Conservation (phyloP, 2,888 invertebrate species). For the Fabriciana adippe region DNA sequence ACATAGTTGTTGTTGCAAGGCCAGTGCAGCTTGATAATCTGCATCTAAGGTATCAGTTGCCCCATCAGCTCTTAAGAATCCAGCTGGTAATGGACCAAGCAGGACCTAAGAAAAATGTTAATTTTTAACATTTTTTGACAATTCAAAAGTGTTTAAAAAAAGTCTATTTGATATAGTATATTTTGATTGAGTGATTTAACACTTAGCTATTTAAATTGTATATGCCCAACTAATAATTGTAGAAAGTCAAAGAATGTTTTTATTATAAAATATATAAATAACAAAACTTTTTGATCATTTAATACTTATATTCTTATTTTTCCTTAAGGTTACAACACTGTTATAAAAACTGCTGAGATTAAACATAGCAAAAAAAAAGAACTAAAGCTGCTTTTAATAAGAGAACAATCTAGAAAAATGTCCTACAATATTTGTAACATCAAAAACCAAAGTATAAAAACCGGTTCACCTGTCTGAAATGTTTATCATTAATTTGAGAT, state of each 20-base stretch:
- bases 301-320: no score
- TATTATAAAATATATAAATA: no score
- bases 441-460: slow-evolving; percentile 17
- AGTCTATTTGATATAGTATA: no score
- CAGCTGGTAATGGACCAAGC: slow-evolving; percentile 89
- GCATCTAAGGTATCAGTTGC: slow-evolving; percentile 87
- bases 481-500: slow-evolving; percentile 27
- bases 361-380: no score
- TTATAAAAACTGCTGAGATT: no score
- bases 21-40: slow-evolving; percentile 90
- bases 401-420: slow-evolving; percentile 16
- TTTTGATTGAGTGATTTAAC: neutral
- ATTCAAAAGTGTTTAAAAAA: neutral
- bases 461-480: slow-evolving; percentile 32
- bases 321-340: no score
- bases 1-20: slow-evolving; percentile 85
- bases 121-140: neutral
- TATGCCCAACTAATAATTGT: no score
- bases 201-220: neutral
- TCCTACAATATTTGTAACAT: neutral
- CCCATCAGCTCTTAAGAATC: slow-evolving; percentile 86
- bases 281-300: no score
- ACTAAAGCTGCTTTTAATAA: neutral
- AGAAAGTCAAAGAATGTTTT: no score
- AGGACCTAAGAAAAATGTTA: slow-evolving; percentile 82